Conservation (phyloP, 2,113 vertebrate genomes). For the Nothocercus julius region DNA sequence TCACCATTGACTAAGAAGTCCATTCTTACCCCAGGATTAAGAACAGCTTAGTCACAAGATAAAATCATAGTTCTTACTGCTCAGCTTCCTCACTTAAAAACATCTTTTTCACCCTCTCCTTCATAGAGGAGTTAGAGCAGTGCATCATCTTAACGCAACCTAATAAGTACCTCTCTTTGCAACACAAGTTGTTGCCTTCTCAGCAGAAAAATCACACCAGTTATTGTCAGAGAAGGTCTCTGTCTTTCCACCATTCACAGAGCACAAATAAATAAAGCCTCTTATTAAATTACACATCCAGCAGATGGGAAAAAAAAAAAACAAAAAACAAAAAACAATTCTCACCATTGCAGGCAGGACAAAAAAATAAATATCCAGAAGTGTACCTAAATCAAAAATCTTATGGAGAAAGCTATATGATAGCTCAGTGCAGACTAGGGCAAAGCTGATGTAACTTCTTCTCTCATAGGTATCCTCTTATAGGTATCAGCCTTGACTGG, state of each 20-base stretch:
- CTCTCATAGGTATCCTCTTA: background rate
- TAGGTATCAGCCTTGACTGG: background rate
- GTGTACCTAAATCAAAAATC: rapidly evolving
- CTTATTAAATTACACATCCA: background rate
- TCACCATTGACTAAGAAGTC: background rate
- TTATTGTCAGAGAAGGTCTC: background rate
- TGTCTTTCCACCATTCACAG: background rate
- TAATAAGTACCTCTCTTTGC: background rate
- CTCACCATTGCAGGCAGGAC: background rate
- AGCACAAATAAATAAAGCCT: background rate
- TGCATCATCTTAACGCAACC: background rate
- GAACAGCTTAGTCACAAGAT: background rate
- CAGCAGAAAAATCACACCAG: background rate
- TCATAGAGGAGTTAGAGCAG: background rate
- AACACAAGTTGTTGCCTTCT: background rate
- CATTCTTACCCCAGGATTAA: background rate
- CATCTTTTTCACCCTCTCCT: background rate
- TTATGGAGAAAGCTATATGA: rapidly evolving
- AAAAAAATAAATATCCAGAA: background rate
- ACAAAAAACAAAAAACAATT: background rate
- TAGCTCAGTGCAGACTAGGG: rapidly evolving
- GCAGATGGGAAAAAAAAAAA: background rate
- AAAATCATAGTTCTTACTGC: background rate
- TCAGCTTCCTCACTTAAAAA: background rate
- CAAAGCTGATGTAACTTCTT: background rate